Conservation (phyloP, 2,113 vertebrate genomes). For the Triplophysa rosa region DNA sequence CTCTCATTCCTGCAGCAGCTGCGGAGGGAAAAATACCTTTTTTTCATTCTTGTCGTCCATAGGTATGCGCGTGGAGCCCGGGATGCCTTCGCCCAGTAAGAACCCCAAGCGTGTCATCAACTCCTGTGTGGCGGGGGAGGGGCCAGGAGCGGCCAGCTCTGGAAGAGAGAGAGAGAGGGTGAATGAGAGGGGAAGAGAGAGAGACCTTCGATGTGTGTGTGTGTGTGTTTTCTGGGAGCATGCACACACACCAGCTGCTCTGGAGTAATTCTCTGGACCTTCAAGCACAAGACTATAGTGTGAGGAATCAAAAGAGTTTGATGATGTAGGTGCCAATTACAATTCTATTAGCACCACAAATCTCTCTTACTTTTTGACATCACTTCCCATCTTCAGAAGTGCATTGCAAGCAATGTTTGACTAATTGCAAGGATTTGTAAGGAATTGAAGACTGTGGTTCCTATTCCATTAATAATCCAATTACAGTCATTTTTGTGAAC, state of each 20-base stretch:
- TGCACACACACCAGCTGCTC: background rate
- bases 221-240: background rate
- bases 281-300: background rate
- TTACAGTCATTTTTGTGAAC: no score
- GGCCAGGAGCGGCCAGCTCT: constrained; percentile 74
- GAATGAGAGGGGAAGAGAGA: constrained; percentile 47
- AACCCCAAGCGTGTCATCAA: constrained; percentile 98
- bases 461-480: no score
- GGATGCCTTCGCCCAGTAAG: constrained; percentile 97
- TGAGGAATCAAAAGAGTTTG: no score
- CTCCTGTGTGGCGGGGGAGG: constrained; percentile 96
- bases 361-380: no score
- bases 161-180: constrained; percentile 5
- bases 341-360: background rate
- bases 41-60: constrained; percentile 92
- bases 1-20: constrained; percentile 59
- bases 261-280: background rate
- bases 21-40: constrained; percentile 83
- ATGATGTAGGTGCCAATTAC: no score
- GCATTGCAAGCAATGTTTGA: no score
- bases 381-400: no score
- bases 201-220: background rate
- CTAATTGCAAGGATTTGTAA: no score
- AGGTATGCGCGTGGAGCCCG: constrained; percentile 86
- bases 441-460: no score